Base-by-base conservation (phyloP, 2,888 invertebrate species). In the Oxycera nigricornis region DNA sequence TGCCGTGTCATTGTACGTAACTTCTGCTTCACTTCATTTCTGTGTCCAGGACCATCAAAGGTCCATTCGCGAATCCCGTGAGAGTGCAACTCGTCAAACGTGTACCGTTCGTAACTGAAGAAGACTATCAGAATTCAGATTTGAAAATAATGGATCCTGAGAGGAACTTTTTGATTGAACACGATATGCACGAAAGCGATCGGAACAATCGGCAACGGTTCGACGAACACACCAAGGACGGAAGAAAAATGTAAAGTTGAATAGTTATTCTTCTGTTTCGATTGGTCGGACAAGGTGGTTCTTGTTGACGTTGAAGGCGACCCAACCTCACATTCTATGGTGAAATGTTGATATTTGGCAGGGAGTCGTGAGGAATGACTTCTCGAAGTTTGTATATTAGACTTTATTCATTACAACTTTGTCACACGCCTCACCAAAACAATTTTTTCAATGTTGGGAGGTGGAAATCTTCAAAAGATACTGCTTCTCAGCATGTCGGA, bases 171-270 rank as follows among this genome's bases (percentile, higher is more conserved):
- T 59, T 76, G 26, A 55, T 73, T 28, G 46, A 73, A 70, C 24
- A 57, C 4, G 76, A 76, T 62, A 73, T 76, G 72, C 73, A 76
- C 55, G 62, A 76, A 24, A 24, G 39, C n/a, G 76, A 76, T 73
- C 68, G 76, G 41, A 74, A 74, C 11, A 24, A 57, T 0, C 4
- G 24, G 6, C 26, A 41, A 11, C 11, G 65, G n/a, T 11, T 14
- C 26, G 14, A 26, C 20, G 30, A 62, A 1, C 30, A 55, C 17
- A 3, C 2, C 2, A 31, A 67, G n/a, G 73, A 62, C 1, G 57
- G 62, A 6, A 50, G 70, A 17, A 35, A 72, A 31, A 57, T 73
- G 17, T 61, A 74, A n/a, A n/a, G n/a, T n/a, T n/a, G n/a, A n/a
- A n/a, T n/a, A n/a, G n/a, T n/a, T n/a, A n/a, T n/a, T n/a, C n/a